A percentile compares a stretch with the other conserved stretches of the same genome.
Conservation (phyloP, 2,888 invertebrate genomes). For the Epirrita christyi region DNA sequence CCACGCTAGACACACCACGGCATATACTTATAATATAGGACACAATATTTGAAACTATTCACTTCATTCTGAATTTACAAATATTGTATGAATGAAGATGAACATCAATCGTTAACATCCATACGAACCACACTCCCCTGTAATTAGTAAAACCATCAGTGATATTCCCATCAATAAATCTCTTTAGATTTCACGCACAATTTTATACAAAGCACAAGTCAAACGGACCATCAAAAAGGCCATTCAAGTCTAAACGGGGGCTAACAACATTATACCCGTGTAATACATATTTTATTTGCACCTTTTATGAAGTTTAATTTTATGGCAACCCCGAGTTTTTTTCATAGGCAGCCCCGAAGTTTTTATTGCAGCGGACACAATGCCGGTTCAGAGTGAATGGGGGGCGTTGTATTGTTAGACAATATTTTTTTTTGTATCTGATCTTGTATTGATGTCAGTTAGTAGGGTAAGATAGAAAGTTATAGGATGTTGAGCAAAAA, state of each 20-base stretch:
- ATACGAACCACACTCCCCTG: conserved; percentile 47
- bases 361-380: conserved; percentile 51
- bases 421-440: conserved; percentile 70
- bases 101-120: too few relatives aligned
- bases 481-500: not conserved
- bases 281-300: conserved; percentile 83
- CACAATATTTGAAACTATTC: too few relatives aligned
- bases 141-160: conserved; percentile 69
- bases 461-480: conserved; percentile 52
- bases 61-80: too few relatives aligned
- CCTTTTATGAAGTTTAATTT: conserved; percentile 81
- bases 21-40: too few relatives aligned
- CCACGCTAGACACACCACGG: too few relatives aligned
- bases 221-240: conserved; percentile 72
- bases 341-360: conserved; percentile 59
- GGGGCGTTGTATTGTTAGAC: conserved; percentile 83
- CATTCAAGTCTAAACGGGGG: conserved; percentile 72
- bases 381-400: conserved; percentile 64
- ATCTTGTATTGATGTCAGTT: conserved; percentile 43
- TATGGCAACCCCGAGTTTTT: conserved; percentile 69
- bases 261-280: conserved; percentile 84
- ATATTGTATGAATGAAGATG: too few relatives aligned
- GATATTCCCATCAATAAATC: conserved; percentile 67
- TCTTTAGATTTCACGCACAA: conserved; percentile 80
- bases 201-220: conserved; percentile 76